Evolutionary conservation across 2,888 invertebrate species (phyloP), one percentile per base, ranked within the genome.

Genomic region (Augochlorella aurata): DNA sequence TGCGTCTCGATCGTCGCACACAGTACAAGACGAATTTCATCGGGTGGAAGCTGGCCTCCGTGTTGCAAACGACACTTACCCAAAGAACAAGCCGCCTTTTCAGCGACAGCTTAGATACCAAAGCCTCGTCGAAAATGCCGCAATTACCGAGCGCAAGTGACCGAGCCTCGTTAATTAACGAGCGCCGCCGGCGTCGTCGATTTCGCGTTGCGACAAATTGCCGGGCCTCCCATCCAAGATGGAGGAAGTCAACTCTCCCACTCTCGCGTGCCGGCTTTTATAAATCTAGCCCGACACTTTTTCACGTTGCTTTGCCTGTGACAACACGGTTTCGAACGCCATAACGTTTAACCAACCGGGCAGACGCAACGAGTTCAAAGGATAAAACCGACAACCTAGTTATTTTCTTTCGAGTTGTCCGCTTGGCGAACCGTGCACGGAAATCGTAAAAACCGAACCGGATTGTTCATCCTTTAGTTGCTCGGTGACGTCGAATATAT

Each of bases 301-400:
- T 73, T 54, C 47, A n/a, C 70, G 49, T 10, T 9, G 38, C 68
- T 65, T 78, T 24, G 45, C 66, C n/a, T 2, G 66, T 66, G 74
- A 18, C 68, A 21, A 8, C 54, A 4, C 52, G 12, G 72, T 21
- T 38, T 50, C 45, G 68, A 80, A 78, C 61, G 29, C 50, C 50
- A 47, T 61, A 54, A 24, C 79, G 79, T 79, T 81, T 79, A 79
- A 69, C 79, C 73, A 58, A 63, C 49, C 65, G 69, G 29, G 12
- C 29, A 74, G 70, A 63, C 29, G 58, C 18, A 18, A 8, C 63
- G 49, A 21, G 67, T 74, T 83, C 80, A 79, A 81, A 81, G 73
- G 72, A 83, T 74, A 63, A 63, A 63, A 52, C 63, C 70, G 24
- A 14, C 50, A 70, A 70, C 29, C 47, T 47, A 24, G 72, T 65